Percentiles rank a stretch among this genome's conserved stretches.
These are phyloP conservation scores for Catagonus wagneri DNA, from an alignment of 2,113 vertebrate species.

Conservation along the genomic window DNA sequence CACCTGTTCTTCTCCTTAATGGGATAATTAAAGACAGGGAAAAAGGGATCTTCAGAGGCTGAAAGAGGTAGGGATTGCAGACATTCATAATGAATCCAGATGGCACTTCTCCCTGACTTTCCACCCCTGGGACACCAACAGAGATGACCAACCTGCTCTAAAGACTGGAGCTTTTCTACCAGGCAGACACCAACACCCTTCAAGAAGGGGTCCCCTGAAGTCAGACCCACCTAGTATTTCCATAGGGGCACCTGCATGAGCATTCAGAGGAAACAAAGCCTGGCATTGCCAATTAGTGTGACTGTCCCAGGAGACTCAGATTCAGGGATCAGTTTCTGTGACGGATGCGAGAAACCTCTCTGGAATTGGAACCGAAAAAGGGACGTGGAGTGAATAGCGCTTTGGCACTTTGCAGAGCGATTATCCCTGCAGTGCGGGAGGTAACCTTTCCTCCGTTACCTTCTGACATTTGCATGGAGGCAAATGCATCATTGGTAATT, in stretches of 20 bases:
- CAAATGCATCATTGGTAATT: conserved; percentile 83
- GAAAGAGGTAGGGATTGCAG: not conserved
- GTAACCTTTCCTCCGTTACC: conserved; percentile 79
- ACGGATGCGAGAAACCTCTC: conserved; percentile 40
- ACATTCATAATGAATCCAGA: not conserved
- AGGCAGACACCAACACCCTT: not conserved
- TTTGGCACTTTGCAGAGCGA: conserved; percentile 60
- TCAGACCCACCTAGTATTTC: not conserved
- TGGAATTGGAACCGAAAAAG: not conserved
- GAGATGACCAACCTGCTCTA: not conserved
- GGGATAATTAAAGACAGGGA: conserved; percentile 16
- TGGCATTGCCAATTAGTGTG: conserved; percentile 47
- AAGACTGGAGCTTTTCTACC: not conserved
- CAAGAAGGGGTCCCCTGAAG: not conserved
- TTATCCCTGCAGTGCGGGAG: conserved; percentile 73
- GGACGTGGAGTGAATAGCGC: conserved; percentile 11
- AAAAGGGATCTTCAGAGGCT: not conserved
- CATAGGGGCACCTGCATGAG: not conserved
- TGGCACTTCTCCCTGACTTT: not conserved
- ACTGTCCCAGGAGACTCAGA: conserved; percentile 48
- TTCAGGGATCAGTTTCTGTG: conserved; percentile 60
- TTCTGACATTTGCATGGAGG: conserved; percentile 83
- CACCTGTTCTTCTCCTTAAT: conserved; percentile 32
- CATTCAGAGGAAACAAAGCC: conserved; percentile 38
- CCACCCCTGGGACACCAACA: not conserved